These are phyloP conservation scores for Orchesellides sinensis DNA, from an alignment of 2,888 invertebrate genomes.

Conservation along the genomic window DNA sequence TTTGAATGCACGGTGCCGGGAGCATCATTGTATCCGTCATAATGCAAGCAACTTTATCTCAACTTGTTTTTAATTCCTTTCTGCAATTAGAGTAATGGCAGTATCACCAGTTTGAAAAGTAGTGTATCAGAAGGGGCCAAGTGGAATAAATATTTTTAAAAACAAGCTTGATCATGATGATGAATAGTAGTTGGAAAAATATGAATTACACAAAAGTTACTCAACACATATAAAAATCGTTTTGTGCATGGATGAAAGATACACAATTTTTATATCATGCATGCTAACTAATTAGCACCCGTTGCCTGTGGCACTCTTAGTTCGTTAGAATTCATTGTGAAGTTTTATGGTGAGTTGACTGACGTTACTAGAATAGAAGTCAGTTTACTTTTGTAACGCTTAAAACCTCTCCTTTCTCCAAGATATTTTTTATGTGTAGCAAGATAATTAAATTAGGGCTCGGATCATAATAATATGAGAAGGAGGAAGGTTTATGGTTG, in stretches of 20 bases:
- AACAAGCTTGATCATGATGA: constrained; percentile 41
- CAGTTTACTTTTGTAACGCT: constrained; percentile 2
- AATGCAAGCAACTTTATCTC: constrained; percentile 10
- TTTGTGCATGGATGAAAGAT: constrained; percentile 7
- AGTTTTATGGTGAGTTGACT: constrained; percentile 17
- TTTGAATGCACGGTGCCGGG: constrained; percentile 27
- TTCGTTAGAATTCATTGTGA: constrained; percentile 42
- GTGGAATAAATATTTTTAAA: constrained; percentile 33
- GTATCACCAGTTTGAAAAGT: constrained; percentile 53
- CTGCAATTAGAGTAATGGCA: constrained; percentile 36
- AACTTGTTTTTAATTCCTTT: constrained; percentile 34
- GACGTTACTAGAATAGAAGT: neutral
- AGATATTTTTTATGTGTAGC: neutral
- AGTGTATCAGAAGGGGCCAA: constrained; percentile 35
- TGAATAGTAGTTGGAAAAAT: neutral
- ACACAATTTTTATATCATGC: too few species aligned
- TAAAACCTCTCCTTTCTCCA: constrained; percentile 2
- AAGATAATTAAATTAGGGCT: constrained; percentile 61
- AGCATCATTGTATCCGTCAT: constrained; percentile 33
- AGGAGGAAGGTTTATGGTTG: constrained; percentile 38
- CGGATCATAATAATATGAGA: constrained; percentile 34
- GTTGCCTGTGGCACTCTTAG: constrained; percentile 60
- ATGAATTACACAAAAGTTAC: constrained; percentile 5
- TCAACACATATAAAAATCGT: constrained; percentile 4
- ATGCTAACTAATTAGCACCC: constrained; percentile 63